A percentile compares a stretch with the other conserved stretches of the same genome.
phyloP scores from a whole-genome alignment of 2,113 vertebrate genomes.

The Porphyrio hochstetteri region DNA sequence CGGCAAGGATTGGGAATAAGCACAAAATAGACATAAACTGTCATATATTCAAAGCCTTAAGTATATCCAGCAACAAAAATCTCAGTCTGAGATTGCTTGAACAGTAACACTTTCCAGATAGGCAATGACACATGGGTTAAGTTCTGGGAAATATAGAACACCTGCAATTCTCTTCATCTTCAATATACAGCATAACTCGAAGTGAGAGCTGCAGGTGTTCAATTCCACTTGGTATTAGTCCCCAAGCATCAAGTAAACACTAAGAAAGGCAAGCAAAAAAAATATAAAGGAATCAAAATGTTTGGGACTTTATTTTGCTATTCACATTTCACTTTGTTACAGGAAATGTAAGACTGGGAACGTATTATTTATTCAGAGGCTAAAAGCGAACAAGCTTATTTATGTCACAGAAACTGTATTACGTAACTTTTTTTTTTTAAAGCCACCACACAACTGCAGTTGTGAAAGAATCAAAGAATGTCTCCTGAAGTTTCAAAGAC shows the following conservation, averaged over 20 bases:
- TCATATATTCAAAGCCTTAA: neutral
- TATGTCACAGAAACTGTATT: neutral
- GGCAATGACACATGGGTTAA: neutral
- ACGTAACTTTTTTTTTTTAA: neutral
- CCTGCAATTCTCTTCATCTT: conserved; percentile 30
- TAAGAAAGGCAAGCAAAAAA: neutral
- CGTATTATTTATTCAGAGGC: conserved; percentile 1
- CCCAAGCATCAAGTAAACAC: neutral
- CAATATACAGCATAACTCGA: neutral
- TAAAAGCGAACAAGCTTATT: conserved; percentile 19
- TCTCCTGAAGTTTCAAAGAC: neutral
- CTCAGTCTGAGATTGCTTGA: conserved; percentile 14
- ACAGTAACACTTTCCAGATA: neutral
- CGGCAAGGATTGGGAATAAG: neutral
- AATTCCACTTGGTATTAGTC: conserved; percentile 1
- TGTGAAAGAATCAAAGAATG: neutral
- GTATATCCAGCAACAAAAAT: neutral
- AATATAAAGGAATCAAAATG: conserved; percentile 7
- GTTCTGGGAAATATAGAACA: neutral
- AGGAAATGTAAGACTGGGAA: neutral
- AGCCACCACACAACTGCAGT: neutral
- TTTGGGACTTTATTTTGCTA: neutral
- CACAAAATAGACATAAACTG: neutral
- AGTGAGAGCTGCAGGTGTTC: conserved; percentile 36
- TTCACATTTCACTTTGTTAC: conserved; percentile 21